phyloP scores from a whole-genome alignment of 2,888 invertebrate species.

The Plusia festucae region DNA sequence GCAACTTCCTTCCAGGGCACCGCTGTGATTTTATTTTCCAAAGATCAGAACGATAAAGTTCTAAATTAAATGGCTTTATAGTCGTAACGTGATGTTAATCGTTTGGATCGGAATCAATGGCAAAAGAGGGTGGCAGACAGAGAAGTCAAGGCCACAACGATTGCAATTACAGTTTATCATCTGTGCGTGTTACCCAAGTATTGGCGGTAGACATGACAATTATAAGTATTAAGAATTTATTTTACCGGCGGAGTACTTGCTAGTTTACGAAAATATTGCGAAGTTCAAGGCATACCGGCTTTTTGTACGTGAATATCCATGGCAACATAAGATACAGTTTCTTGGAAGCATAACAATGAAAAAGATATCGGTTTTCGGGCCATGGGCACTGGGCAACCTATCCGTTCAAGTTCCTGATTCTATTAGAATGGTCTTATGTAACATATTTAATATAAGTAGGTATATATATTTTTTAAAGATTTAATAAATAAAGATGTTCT shows the following conservation, averaged over 20 bases:
- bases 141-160: constrained; percentile 35
- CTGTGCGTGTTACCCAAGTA: constrained; percentile 22
- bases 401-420: neutral
- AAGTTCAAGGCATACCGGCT: constrained; percentile 1
- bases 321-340: neutral
- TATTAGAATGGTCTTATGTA: neutral
- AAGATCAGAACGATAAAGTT: neutral
- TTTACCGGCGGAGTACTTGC: neutral
- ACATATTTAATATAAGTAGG: too few relatives aligned
- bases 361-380: neutral
- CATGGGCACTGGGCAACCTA: neutral
- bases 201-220: constrained; percentile 29
- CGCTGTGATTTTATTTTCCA: neutral
- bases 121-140: neutral
- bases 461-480: too few relatives aligned
- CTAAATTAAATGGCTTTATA: neutral
- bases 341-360: neutral
- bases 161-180: constrained; percentile 37
- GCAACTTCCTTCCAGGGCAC: neutral
- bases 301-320: neutral
- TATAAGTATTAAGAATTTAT: constrained; percentile 15
- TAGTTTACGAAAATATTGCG: constrained; percentile 17
- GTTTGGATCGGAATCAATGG: constrained; percentile 5
- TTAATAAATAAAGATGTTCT: too few relatives aligned
- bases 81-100: neutral